These are phyloP conservation scores for Rhingia campestris DNA, from an alignment of 2,888 invertebrate species.

Conservation along the genomic window DNA sequence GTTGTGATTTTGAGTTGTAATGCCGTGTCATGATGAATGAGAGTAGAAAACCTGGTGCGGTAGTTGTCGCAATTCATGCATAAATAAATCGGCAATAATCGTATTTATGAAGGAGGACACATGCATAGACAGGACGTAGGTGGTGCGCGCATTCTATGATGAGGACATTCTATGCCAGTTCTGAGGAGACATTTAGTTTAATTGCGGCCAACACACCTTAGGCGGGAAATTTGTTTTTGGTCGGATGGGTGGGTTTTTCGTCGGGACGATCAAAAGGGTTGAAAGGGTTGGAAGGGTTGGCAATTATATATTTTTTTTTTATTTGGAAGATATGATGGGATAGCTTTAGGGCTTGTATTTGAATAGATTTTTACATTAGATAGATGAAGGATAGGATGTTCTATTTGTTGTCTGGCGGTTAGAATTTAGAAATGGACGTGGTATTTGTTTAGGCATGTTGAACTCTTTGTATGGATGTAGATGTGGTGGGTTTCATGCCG, in stretches of 20 bases:
- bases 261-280: neutral
- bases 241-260: constrained; percentile 24
- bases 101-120: constrained; percentile 42
- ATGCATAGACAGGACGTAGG: constrained; percentile 7
- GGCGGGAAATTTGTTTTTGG: constrained; percentile 41
- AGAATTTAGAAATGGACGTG: too few species aligned
- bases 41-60: constrained; percentile 11
- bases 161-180: constrained; percentile 37
- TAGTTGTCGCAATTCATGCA: constrained; percentile 60
- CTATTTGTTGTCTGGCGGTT: too few species aligned
- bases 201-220: constrained; percentile 63
- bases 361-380: too few species aligned
- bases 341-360: neutral
- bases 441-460: too few species aligned
- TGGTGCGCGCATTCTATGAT: neutral
- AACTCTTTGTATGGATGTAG: too few species aligned
- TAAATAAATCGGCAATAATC: constrained; percentile 68
- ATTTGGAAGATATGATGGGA: neutral
- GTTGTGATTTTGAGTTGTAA: constrained; percentile 65
- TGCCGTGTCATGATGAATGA: constrained; percentile 68
- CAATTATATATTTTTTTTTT: neutral
- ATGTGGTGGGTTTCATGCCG: too few species aligned
- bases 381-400: too few species aligned
- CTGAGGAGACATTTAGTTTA: constrained; percentile 62
- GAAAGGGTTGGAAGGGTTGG: constrained; percentile 4